Percentiles rank a stretch among this genome's conserved stretches.
phyloP scores from a whole-genome alignment of 2,113 vertebrate genomes.

The Rhynchomys soricoides region DNA sequence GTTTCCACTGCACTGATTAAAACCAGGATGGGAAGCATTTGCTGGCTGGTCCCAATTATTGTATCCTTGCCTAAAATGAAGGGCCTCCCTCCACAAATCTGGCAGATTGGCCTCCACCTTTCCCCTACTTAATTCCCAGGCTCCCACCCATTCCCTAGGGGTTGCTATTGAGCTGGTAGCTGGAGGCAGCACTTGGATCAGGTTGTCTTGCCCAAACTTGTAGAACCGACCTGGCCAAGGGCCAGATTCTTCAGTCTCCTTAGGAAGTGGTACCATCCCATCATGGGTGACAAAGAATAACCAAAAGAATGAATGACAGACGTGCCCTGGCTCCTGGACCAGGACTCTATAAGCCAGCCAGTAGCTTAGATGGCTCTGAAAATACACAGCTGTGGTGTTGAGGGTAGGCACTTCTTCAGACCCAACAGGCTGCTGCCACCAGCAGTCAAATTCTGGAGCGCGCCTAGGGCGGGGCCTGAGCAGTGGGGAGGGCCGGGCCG shows the following conservation, averaged over 20 bases:
- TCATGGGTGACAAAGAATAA: not conserved
- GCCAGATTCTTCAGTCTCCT: not conserved
- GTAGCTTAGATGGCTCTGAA: not conserved
- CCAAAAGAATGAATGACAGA: not conserved
- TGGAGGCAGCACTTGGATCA: not conserved
- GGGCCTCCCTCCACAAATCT: not conserved
- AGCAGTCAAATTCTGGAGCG: not conserved
- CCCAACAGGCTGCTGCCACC: not conserved
- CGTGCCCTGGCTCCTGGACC: not conserved
- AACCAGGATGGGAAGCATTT: constrained; percentile 59
- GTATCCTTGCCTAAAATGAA: constrained; percentile 43
- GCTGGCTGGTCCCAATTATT: constrained; percentile 26
- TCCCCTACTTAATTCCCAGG: constrained; percentile 1
- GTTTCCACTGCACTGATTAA: constrained; percentile 61
- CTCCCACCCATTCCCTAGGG: not conserved
- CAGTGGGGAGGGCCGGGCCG: not conserved
- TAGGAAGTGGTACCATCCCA: not conserved
- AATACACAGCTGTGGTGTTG: too few species aligned
- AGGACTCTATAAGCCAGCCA: not conserved
- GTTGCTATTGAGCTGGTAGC: not conserved
- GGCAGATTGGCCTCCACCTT: constrained; percentile 41
- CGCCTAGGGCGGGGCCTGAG: constrained; percentile 63
- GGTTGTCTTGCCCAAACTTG: not conserved
- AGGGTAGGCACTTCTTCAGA: not conserved
- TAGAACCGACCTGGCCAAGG: not conserved